A percentile compares a stretch with the other conserved stretches of the same genome.
Evolutionary conservation across 2,888 invertebrate genomes (phyloP).

Genomic region (Watsonalla binaria): DNA sequence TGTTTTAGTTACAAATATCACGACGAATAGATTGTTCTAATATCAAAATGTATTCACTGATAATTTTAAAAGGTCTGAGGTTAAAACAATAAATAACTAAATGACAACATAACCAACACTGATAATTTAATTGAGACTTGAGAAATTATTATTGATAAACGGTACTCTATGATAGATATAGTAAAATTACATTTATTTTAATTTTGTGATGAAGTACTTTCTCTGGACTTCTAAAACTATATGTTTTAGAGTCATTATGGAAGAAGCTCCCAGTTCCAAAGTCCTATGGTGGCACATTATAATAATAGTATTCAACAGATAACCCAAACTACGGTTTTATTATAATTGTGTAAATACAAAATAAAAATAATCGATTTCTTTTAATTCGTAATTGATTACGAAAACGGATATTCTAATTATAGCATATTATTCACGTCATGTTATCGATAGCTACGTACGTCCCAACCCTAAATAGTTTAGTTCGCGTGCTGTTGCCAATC

Average conservation of each 20-base stretch:
- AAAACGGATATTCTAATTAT: background rate
- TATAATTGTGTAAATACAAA: background rate
- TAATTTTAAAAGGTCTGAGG: constrained; percentile 11
- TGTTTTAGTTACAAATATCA: background rate
- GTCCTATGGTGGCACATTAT: too few species aligned
- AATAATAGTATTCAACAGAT: too few species aligned
- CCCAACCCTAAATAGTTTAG: constrained; percentile 20
- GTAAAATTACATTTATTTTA: too few species aligned
- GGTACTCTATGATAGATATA: background rate
- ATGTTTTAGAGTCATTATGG: too few species aligned
- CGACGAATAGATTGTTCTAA: background rate
- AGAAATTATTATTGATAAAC: background rate
- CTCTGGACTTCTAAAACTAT: too few species aligned
- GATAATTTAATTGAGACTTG: constrained; percentile 1
- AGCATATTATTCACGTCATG: background rate
- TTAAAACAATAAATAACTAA: constrained; percentile 25
- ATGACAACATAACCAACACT: constrained; percentile 13
- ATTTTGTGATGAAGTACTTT: too few species aligned
- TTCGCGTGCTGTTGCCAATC: constrained; percentile 57
- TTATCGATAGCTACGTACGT: constrained; percentile 8
- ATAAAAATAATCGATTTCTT: background rate
- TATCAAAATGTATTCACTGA: background rate
- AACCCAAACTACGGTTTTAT: too few species aligned
- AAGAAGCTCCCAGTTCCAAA: too few species aligned
- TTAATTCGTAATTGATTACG: background rate